Evolutionary conservation across 1,140 invertebrate genomes (phyloP).

Genomic region (Microplitis mediator): DNA sequence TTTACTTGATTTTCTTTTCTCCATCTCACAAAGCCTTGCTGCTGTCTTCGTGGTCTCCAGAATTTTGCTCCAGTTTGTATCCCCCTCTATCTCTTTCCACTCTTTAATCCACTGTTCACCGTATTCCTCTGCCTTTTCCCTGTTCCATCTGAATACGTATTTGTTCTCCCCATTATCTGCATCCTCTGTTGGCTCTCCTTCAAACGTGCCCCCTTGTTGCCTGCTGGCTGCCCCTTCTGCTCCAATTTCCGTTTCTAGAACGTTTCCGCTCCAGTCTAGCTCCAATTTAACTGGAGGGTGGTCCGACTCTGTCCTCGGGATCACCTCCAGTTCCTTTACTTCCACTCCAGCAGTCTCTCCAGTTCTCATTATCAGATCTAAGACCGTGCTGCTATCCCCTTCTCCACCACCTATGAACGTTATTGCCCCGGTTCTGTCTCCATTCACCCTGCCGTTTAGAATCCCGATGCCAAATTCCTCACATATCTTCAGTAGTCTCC

Average conservation of each 20-base stretch:
- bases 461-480: not conserved
- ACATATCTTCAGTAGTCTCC: slow-evolving; percentile 9
- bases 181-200: not conserved
- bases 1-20: not conserved
- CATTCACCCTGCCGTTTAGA: not conserved
- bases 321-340: not conserved
- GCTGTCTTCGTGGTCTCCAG: slow-evolving; percentile 4
- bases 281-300: not conserved
- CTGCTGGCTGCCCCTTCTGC: not conserved
- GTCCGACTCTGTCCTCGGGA: not conserved
- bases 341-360: not conserved
- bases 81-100: not conserved
- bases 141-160: not conserved
- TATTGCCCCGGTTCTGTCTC: not conserved
- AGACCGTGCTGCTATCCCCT: not conserved
- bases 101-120: not conserved
- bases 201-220: not conserved
- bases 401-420: not conserved
- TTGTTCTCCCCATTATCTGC: not conserved
- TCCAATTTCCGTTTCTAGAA: not conserved
- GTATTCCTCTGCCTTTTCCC: not conserved
- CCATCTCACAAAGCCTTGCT: not conserved
- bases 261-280: not conserved
- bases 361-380: not conserved
- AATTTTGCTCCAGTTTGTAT: not conserved